These are phyloP conservation scores for Danaus plexippus DNA, from an alignment of 1,140 invertebrate species.

Conservation along the genomic window DNA sequence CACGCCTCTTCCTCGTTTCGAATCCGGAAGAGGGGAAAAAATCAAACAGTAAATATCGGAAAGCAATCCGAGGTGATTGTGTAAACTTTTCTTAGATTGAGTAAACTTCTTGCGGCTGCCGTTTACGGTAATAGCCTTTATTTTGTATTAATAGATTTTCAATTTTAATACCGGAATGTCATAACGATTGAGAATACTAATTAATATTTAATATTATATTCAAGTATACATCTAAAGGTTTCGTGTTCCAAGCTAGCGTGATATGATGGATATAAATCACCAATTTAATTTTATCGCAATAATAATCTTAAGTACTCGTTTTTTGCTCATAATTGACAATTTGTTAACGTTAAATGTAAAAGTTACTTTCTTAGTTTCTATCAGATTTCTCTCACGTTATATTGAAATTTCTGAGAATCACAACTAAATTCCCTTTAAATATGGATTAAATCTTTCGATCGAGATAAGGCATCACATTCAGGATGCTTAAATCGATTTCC, in stretches of 20 bases:
- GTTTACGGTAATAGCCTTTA: slow-evolving; percentile 18
- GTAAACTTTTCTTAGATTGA: slow-evolving; percentile 54
- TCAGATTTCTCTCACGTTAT: no score
- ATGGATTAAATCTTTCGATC: slow-evolving; percentile 34
- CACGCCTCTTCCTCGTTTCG: slow-evolving; percentile 61
- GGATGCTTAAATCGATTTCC: slow-evolving; percentile 71
- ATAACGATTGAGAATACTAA: slow-evolving; percentile 1
- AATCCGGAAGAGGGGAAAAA: slow-evolving; percentile 61
- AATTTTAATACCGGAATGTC: background rate
- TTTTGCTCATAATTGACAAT: slow-evolving; percentile 12
- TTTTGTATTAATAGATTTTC: slow-evolving; percentile 11
- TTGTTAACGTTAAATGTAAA: slow-evolving; percentile 1
- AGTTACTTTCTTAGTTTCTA: no score
- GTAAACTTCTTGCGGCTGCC: slow-evolving; percentile 37
- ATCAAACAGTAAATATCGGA: slow-evolving; percentile 70
- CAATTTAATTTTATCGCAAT: slow-evolving; percentile 22
- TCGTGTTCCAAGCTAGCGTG: slow-evolving; percentile 18
- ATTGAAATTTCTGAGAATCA: no score
- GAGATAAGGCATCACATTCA: slow-evolving; percentile 64
- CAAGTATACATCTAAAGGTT: slow-evolving; percentile 6
- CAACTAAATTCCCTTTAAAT: slow-evolving; percentile 1
- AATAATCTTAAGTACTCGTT: slow-evolving; percentile 12
- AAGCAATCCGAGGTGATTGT: slow-evolving; percentile 67
- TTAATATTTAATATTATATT: background rate
- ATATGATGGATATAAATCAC: slow-evolving; percentile 20